A percentile compares a stretch with the other conserved stretches of the same genome.
Evolutionary conservation across 1,140 invertebrate genomes (phyloP).

Genomic region (Zeugodacus cucurbitae): DNA sequence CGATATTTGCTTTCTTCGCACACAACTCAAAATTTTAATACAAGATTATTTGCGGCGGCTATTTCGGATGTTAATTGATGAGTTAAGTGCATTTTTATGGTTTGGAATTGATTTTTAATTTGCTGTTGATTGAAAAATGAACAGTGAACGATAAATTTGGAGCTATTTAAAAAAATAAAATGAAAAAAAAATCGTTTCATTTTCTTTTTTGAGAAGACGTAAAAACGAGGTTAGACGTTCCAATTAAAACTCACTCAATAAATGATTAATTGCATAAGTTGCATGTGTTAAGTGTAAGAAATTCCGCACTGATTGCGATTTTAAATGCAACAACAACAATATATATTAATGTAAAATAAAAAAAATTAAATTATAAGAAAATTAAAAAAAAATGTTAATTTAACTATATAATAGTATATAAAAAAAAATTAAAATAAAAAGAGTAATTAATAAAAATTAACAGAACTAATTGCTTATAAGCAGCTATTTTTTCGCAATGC

Average conservation of each 20-base stretch:
- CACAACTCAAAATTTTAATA: constrained; percentile 1
- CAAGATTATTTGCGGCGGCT: background rate
- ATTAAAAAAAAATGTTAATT: too few species aligned
- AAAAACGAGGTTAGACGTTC: background rate
- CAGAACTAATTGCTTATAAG: background rate
- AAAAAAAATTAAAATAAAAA: background rate
- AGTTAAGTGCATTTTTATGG: constrained; percentile 40
- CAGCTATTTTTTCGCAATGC: background rate
- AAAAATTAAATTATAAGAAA: too few species aligned
- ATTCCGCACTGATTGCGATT: too few species aligned
- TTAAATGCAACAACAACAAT: too few species aligned
- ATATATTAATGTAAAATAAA: too few species aligned
- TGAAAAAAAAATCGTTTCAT: too few species aligned
- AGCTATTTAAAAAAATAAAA: background rate
- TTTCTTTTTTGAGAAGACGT: background rate
- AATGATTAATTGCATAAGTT: too few species aligned
- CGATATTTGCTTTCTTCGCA: background rate
- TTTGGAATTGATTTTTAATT: constrained; percentile 40
- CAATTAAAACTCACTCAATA: too few species aligned
- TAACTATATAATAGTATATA: too few species aligned
- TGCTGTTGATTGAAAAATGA: constrained; percentile 34
- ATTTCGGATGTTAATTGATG: constrained; percentile 32
- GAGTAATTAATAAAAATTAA: background rate
- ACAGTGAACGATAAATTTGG: constrained; percentile 1
- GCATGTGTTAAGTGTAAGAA: too few species aligned